Conservation (phyloP, 2,888 invertebrate genomes). For the Copidosoma aretas region DNA sequence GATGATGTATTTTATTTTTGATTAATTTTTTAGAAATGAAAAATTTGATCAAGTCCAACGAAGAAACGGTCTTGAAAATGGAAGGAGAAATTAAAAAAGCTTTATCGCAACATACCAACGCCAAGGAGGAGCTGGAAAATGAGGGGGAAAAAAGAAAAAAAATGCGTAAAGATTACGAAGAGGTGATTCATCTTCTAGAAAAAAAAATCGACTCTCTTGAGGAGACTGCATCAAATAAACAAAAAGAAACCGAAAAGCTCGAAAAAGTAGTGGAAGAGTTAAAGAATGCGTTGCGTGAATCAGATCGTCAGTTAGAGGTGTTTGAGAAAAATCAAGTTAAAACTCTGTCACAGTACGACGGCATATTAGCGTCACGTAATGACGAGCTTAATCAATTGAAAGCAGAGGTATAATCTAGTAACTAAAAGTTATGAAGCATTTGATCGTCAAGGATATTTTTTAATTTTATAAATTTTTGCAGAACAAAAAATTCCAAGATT, state of each 20-base stretch:
- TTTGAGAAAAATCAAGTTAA: constrained; percentile 52
- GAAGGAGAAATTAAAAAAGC: constrained; percentile 49
- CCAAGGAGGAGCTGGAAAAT: constrained; percentile 40
- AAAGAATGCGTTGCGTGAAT: constrained; percentile 41
- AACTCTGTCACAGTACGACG: constrained; percentile 50
- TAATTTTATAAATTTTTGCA: constrained; percentile 25
- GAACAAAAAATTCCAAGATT: constrained; percentile 48
- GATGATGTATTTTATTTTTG: neutral
- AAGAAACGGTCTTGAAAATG: constrained; percentile 43
- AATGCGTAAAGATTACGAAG: constrained; percentile 33
- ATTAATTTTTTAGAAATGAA: constrained; percentile 46
- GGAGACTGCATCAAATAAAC: constrained; percentile 42
- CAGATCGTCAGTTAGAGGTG: constrained; percentile 50
- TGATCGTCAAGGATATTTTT: neutral
- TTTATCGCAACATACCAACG: constrained; percentile 45
- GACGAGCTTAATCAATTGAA: constrained; percentile 50
- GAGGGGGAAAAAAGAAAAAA: constrained; percentile 38
- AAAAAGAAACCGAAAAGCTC: constrained; percentile 47
- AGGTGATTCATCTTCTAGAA: constrained; percentile 41
- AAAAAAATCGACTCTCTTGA: constrained; percentile 40
- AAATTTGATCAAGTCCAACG: constrained; percentile 44
- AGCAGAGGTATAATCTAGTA: constrained; percentile 43
- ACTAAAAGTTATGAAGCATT: neutral
- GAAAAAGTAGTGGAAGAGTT: constrained; percentile 44
- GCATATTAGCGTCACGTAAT: constrained; percentile 47